These are phyloP conservation scores for Brachypodius melanocephalos DNA, from an alignment of 2,113 vertebrate species.

Conservation along the genomic window DNA sequence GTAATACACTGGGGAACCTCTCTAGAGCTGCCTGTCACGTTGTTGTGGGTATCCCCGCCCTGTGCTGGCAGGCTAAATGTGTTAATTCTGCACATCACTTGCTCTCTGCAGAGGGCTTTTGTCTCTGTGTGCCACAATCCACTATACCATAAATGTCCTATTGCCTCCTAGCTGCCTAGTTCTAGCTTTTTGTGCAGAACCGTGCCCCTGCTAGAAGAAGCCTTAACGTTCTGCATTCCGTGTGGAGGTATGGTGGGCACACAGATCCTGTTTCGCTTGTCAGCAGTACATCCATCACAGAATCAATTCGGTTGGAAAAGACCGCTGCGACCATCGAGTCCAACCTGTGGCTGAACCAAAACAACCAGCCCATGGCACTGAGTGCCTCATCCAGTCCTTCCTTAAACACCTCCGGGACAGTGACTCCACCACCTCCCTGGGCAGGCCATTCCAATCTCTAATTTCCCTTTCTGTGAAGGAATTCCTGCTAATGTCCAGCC, in stretches of 20 bases:
- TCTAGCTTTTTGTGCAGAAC: neutral
- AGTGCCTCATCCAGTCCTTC: neutral
- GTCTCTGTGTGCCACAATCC: neutral
- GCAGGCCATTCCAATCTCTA: neutral
- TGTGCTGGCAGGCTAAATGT: neutral
- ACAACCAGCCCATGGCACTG: neutral
- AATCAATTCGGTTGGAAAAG: neutral
- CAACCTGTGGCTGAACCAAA: neutral
- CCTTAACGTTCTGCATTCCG: neutral
- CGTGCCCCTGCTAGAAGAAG: no score
- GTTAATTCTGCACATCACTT: fast-evolving
- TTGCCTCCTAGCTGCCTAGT: neutral
- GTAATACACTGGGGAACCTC: fast-evolving
- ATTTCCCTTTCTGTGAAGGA: neutral
- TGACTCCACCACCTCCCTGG: neutral
- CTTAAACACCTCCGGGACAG: neutral
- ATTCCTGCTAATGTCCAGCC: neutral
- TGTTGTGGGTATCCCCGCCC: fast-evolving
- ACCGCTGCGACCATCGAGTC: neutral
- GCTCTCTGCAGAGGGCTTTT: neutral
- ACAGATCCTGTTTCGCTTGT: fast-evolving
- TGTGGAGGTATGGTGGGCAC: neutral
- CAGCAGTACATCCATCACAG: no score
- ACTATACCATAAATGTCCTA: fast-evolving
- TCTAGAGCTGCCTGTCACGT: fast-evolving